Base-by-base conservation (phyloP, 2,888 invertebrate species). In the Iselma pallidipennis region DNA sequence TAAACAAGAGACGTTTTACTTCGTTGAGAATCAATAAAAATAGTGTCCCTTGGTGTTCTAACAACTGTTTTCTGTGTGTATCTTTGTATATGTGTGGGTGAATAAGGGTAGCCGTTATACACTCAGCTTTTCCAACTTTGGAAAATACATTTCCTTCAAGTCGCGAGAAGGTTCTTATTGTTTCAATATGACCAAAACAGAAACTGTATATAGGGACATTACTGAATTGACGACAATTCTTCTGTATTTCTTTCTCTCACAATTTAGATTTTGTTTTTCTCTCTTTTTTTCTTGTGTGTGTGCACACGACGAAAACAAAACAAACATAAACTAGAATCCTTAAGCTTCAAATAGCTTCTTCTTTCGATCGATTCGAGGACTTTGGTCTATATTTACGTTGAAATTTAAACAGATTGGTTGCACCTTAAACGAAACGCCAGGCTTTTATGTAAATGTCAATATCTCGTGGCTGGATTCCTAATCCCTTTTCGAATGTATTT, bases 1-100 rank as follows among this genome's bases (percentile, higher is more conserved):
- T 63, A 63, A 60, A 63, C 63, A 63, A 60, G 63, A 59, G 57
- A 63, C 63, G 59, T 61, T 61, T 61, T 61, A 61, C 55, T 61
- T 57, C 52, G 61, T 63, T 55, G 58, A 61, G 58, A 64, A 64
- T 64, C 64, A 61, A 61, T 64, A 61, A 53, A 21, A 61, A 54
- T 61, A 64, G 55, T 64, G 64, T 64, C 61, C 64, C 57, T 57
- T 61, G 61, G 61, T 61, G 55, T 64, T 64, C 61, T 52, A 57
- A 63, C 63, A 63, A 63, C 59, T 63, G 56, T 52, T 52, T 52
- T 6, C 16, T 37, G 25, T 25, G 6, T 37, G 16, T 42, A 9
- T 42, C 2, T 42, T 19, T 42, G 42, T 42, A 7, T 42, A 19
- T 42, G 3, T 25, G 25, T 25, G 19, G 16, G 2, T 45, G 45